These are phyloP conservation scores for Hedychridium roseum DNA, from an alignment of 2,888 invertebrate genomes.

Conservation along the genomic window DNA sequence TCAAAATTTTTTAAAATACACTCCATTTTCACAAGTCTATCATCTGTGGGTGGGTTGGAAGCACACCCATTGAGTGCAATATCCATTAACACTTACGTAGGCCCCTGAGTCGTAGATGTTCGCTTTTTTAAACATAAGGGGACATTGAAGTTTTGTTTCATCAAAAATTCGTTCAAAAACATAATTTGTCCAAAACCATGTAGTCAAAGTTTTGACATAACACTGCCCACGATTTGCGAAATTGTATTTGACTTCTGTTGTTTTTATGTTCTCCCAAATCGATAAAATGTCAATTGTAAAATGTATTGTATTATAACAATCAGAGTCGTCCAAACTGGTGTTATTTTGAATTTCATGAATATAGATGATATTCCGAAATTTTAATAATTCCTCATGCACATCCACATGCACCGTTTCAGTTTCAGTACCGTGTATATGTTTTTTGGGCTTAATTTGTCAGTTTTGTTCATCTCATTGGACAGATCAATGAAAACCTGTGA, in stretches of 20 bases:
- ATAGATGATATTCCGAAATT: not conserved
- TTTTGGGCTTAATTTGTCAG: too few relatives aligned
- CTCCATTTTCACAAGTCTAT: too few relatives aligned
- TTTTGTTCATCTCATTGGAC: not conserved
- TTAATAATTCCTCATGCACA: not conserved
- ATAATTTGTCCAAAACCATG: not conserved
- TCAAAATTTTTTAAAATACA: slow-evolving; percentile 22
- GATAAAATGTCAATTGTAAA: not conserved
- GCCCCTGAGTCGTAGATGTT: too few relatives aligned
- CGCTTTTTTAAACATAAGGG: not conserved
- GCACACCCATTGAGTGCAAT: too few relatives aligned
- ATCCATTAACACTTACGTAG: too few relatives aligned
- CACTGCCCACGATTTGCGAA: not conserved
- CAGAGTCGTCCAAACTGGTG: not conserved
- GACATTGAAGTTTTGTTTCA: too few relatives aligned
- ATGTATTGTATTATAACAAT: not conserved
- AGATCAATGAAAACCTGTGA: not conserved
- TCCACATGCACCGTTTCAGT: not conserved
- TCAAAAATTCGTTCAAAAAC: not conserved
- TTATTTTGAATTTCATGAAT: not conserved
- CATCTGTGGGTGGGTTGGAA: too few relatives aligned
- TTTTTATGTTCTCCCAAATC: not conserved
- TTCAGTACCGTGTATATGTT: not conserved
- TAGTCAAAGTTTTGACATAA: not conserved
- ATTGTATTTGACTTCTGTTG: not conserved